Base-by-base conservation (phyloP, 1,140 invertebrate genomes). In the Ostrea denselamellosa region DNA sequence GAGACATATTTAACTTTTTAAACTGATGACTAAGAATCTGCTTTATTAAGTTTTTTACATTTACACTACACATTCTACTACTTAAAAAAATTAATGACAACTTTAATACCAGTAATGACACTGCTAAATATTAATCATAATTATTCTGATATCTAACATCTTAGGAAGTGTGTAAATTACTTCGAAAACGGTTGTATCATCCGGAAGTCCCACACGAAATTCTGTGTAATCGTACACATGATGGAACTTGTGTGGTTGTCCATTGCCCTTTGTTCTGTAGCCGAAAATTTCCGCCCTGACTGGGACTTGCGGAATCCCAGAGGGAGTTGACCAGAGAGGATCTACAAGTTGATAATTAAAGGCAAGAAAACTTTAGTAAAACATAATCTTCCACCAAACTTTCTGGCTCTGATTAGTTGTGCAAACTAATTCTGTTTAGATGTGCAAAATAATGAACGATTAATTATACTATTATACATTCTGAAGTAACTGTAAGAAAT, bases 191-290 rank as follows among this genome's bases (percentile, higher is more conserved):
- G 86, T 83, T 19, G 65, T 71, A 17, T 85, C 81, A 51, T 58
- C 58, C 68, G 85, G 65, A 10, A 86, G 28, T 34, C 54, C 52
- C 10, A 71, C 51, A 62, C 82, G 62, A n/a, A 89, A 89, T 51
- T 89, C 86, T 4, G 62, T 58, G 53, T 89, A 89, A n/a, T 89
- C 89, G 44, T 89, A 89, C 17, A 83, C 62, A 56, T 89, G 89
- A 25, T 83, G 85, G 25, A 89, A 87, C 4, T 52, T 86, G n/a
- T 53, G 51, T 77, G 0, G 14, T 77, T 22, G 25, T 54, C 81
- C 58, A 17, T n/a, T n/a, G 28, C 53, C 85, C 12, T 17, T 8
- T 9, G 52, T 52, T n/a, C 68, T 17, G 2, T 56, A 9, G 51
- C 89, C 89, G 28, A n/a, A 82, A 2, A 87, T 81, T 83, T 83